phyloP scores from a whole-genome alignment of 2,113 vertebrate genomes.

The Oreochromis spilurus region DNA sequence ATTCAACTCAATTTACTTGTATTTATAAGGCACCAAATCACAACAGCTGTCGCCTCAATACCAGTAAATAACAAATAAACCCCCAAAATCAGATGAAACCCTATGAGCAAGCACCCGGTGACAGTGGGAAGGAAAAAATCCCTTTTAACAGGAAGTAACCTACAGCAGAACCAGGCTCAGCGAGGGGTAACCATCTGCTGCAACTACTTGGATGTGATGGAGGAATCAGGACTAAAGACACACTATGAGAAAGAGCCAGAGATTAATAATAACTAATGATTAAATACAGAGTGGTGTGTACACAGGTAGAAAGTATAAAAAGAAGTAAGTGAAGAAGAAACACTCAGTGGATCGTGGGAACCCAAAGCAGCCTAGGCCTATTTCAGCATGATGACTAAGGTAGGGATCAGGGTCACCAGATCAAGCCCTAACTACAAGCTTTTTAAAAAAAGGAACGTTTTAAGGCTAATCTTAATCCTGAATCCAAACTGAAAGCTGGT shows the following conservation, averaged over 20 bases:
- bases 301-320: not conserved
- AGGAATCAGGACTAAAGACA: not conserved
- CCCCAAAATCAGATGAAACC: not conserved
- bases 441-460: not conserved
- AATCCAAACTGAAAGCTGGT: not conserved
- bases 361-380: not conserved
- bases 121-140: not conserved
- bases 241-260: not conserved
- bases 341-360: not conserved
- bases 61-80: not conserved
- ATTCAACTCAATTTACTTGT: not conserved
- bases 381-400: not conserved
- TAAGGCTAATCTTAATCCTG: not conserved
- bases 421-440: not conserved
- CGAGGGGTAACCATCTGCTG: not conserved
- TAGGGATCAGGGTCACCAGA: not conserved
- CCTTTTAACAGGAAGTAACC: not conserved
- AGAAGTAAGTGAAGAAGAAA: not conserved
- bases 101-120: not conserved
- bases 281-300: not conserved
- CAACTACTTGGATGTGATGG: rapidly evolving
- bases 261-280: not conserved
- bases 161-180: not conserved
- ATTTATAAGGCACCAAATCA: not conserved
- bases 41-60: not conserved